Base-by-base conservation (phyloP, 92 coral and sea anemone species). In the Phymanthus crucifer region DNA sequence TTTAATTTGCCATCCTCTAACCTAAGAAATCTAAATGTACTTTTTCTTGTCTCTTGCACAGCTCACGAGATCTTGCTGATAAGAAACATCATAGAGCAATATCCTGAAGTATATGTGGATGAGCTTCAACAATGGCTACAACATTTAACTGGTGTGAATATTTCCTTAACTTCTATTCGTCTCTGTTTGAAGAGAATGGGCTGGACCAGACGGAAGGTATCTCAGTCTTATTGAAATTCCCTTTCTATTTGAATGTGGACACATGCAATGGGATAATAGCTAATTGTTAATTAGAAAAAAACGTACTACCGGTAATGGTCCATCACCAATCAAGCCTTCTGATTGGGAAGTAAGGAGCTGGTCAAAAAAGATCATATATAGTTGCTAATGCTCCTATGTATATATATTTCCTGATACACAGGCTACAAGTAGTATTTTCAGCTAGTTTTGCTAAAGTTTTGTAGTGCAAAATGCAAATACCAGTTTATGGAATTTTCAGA, bases 41-140 rank as follows among this genome's bases (percentile, higher is more conserved):
- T 48, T 21, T 48, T 48, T 48, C 56, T 50, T 80, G 77, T 71
- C 71, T 29, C 69, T 10, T 19, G 58, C 84, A 2, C 69, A 80
- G 68, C 84, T 24, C 64, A 57, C 70, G 7, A 48, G 56, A 48
- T 48, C 56, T 48, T 48, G 56, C 56, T 48, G 56, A 48, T 48
- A 18, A 48, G 13, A 48, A 48, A 48, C 56, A 48, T 48, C 56
- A 48, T 48, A 48, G 56, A 48, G 56, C 56, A 48, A 48, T 48
- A 48, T 48, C 56, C 56, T 48, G 56, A 48, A 48, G 56, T 48
- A 4, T 48, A 48, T 48, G 56, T 48, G 56, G 56, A 48, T 48
- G 56, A 40, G 45, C 58, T 48, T 48, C 56, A 48, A 48, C 56
- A 48, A 48, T 48, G n/a, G 56, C 56, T 48, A 48, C 10, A 48